phyloP scores from a whole-genome alignment of 2,888 invertebrate species.

The Pasiphila rectangulata region DNA sequence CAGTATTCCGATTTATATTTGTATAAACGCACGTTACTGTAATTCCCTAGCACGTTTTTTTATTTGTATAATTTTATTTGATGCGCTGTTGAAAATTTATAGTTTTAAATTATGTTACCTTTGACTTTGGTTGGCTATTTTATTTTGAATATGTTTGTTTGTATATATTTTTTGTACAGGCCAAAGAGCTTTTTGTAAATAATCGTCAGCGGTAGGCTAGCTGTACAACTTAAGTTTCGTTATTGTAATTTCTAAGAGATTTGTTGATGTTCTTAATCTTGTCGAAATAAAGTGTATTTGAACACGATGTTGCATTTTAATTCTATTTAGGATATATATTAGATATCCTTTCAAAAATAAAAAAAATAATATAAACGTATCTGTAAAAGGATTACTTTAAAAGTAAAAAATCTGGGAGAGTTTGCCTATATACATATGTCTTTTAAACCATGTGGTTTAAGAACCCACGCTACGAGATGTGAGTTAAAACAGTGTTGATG shows the following conservation, averaged over 20 bases:
- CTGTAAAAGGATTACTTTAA: no score
- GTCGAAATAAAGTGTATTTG: slow-evolving; percentile 73
- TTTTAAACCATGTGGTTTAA: no score
- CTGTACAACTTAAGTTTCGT: slow-evolving; percentile 68
- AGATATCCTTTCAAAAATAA: no score
- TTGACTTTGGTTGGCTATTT: slow-evolving; percentile 63
- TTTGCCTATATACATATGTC: no score
- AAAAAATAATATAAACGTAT: no score
- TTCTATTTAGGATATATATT: no score
- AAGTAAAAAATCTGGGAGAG: no score
- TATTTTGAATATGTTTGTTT: slow-evolving; percentile 49
- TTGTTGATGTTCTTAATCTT: slow-evolving; percentile 81
- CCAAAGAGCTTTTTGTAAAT: slow-evolving; percentile 80
- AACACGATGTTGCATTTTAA: slow-evolving; percentile 42
- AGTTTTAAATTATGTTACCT: slow-evolving; percentile 76
- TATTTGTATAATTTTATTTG: slow-evolving; percentile 47
- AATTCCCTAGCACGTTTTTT: slow-evolving; percentile 32
- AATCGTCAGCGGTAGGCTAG: slow-evolving; percentile 59
- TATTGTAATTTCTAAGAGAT: slow-evolving; percentile 78
- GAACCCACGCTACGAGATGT: no score
- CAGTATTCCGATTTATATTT: slow-evolving; percentile 52
- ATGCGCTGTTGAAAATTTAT: slow-evolving; percentile 65
- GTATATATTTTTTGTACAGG: slow-evolving; percentile 72
- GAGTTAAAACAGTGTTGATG: no score
- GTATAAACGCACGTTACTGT: slow-evolving; percentile 29